These are phyloP conservation scores for Siniperca knerii DNA, from an alignment of 2,113 vertebrate species.

Conservation along the genomic window DNA sequence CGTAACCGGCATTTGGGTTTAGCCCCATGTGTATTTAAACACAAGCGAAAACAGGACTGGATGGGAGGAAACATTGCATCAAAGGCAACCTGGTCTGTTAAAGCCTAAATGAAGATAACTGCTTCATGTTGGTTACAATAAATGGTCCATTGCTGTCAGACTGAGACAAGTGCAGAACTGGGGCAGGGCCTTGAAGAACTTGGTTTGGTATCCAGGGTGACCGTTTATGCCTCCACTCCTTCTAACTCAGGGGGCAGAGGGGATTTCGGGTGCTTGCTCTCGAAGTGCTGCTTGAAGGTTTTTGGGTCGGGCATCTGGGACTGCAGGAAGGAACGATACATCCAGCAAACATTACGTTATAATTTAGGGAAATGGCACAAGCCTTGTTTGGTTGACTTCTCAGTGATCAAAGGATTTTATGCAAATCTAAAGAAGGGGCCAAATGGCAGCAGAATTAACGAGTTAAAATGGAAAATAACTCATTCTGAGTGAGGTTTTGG, in stretches of 20 bases:
- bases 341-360: not conserved
- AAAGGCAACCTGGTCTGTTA: conserved; percentile 49
- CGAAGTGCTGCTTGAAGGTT: conserved; percentile 88
- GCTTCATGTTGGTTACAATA: conserved; percentile 44
- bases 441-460: not conserved
- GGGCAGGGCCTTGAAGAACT: conserved; percentile 46
- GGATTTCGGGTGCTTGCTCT: conserved; percentile 87
- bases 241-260: conserved; percentile 84
- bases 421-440: not conserved
- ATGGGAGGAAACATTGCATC: conserved; percentile 30
- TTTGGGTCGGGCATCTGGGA: conserved; percentile 88
- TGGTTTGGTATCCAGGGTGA: conserved; percentile 31
- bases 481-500: not conserved
- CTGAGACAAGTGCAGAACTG: conserved; percentile 52
- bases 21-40: conserved; percentile 37
- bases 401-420: not conserved
- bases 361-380: not conserved
- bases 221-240: conserved; percentile 81
- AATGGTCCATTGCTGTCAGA: conserved; percentile 61
- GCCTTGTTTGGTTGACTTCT: not conserved
- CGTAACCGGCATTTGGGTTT: not conserved
- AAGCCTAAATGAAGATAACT: conserved; percentile 41
- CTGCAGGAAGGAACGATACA: conserved; percentile 57
- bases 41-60: conserved; percentile 35
- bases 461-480: not conserved